Percentiles rank a stretch among this genome's conserved stretches.
Evolutionary conservation across 1,140 invertebrate genomes (phyloP).

Genomic region (Cydia amplana): DNA sequence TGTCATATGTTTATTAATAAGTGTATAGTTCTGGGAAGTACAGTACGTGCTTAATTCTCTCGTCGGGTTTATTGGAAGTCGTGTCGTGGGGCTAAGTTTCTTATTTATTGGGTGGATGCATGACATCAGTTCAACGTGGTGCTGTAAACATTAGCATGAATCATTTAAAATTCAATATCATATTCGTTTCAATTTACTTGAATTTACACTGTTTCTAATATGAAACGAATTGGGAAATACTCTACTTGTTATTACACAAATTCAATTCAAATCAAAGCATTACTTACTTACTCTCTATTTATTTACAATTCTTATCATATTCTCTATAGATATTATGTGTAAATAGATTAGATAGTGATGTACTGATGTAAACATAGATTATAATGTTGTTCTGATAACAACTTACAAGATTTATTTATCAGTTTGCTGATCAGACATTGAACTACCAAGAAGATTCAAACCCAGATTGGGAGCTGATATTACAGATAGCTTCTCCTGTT

Average conservation of each 20-base stretch:
- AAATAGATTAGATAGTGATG: conserved; percentile 21
- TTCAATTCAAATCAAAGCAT: neutral
- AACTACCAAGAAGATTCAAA: no score
- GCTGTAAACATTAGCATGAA: conserved; percentile 68
- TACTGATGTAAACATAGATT: conserved; percentile 26
- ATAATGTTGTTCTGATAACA: conserved; percentile 10
- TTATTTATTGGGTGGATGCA: conserved; percentile 54
- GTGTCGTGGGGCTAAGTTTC: conserved; percentile 1
- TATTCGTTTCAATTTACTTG: neutral
- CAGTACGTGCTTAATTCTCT: conserved; percentile 47
- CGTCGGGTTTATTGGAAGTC: conserved; percentile 40
- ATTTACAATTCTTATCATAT: conserved; percentile 19
- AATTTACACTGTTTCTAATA: neutral
- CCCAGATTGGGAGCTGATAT: no score
- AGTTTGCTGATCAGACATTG: neutral
- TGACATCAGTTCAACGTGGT: conserved; percentile 71
- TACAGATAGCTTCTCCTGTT: no score
- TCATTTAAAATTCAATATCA: conserved; percentile 45
- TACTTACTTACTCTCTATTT: conserved; percentile 14
- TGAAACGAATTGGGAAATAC: conserved; percentile 31
- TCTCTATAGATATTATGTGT: neutral
- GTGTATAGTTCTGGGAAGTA: conserved; percentile 53
- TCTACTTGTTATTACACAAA: neutral
- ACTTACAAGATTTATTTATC: conserved; percentile 4
- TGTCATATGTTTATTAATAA: conserved; percentile 43